Conservation (phyloP, 1,140 invertebrate species). For the Coenobita brevimanus region DNA sequence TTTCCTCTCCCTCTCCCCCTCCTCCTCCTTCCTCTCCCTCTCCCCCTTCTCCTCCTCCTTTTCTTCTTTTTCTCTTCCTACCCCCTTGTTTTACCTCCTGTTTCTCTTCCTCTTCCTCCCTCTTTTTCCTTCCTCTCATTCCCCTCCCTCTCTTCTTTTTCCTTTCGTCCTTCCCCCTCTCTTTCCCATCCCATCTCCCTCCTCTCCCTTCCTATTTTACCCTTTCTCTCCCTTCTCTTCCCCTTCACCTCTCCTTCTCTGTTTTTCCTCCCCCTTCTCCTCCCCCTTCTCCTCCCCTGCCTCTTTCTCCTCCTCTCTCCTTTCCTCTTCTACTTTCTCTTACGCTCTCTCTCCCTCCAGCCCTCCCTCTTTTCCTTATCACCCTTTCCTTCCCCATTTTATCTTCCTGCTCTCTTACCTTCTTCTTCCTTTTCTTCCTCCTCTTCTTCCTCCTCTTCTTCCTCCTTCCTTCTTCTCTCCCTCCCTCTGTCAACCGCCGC, state of each 20-base stretch:
- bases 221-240: background rate
- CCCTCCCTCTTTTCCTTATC: background rate
- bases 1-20: no score
- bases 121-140: no score
- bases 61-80: no score
- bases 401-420: background rate
- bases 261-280: constrained; percentile 1
- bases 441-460: background rate
- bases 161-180: background rate
- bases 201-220: background rate
- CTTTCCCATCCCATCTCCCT: background rate
- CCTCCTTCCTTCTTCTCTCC: background rate
- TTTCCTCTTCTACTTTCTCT: background rate
- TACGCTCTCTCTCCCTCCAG: background rate
- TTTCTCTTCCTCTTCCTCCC: no score
- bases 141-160: background rate
- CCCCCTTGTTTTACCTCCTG: background rate
- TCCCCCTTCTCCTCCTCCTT: no score
- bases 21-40: no score
- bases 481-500: background rate
- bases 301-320: constrained; percentile 6
- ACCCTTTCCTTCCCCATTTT: background rate
- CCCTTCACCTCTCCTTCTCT: background rate
- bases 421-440: background rate
- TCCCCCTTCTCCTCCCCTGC: background rate